Base-by-base conservation (phyloP, 2,888 invertebrate species). In the Drosophila anceps region DNA sequence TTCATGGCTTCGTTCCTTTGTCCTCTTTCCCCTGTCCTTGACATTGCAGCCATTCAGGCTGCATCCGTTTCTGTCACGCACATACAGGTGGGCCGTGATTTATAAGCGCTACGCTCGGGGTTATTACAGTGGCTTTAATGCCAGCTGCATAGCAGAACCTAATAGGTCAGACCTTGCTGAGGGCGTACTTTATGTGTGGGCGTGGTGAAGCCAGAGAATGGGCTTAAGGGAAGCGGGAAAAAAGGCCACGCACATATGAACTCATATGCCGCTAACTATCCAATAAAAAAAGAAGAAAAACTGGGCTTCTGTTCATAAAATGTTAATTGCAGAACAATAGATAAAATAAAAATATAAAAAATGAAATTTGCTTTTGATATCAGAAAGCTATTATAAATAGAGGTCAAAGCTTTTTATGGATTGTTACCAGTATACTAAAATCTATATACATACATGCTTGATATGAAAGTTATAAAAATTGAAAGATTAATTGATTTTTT, bases 61-160 rank as follows among this genome's bases (percentile, higher is more conserved):
- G 76, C 78, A 78, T 78, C 80, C 72, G 78, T 72, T 69, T 54
- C 68, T 76, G 78, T 76, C 78, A 78, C 68, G 72, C 76, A 69
- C 57, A 20, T 50, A 39, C 27, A 79, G 76, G 78, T 76, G 78
- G 78, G 78, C 57, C 44, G 62, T 79, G 79, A 79, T 79, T 79
- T 80, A 79, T 73, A 63, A 62, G 48, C 57, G 51, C 46, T 48
- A 20, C 9, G 46, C 69, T 53, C 51, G 24, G 54, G 53, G 12
- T 57, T 39, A 27, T 39, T 54, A 37, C 44, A 37, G 39, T 27
- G 35, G n/a, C 55, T 37, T 50, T 65, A 51, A 58, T 43, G 71
- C n/a, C 60, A 44, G 31, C n/a, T 64, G 39, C 24, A n/a, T 39
- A 31, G 39, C 27, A 27, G 55, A 24, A 27, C 44, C n/a, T 20